phyloP scores from a whole-genome alignment of 2,113 vertebrate genomes.

The Ammospiza caudacuta region DNA sequence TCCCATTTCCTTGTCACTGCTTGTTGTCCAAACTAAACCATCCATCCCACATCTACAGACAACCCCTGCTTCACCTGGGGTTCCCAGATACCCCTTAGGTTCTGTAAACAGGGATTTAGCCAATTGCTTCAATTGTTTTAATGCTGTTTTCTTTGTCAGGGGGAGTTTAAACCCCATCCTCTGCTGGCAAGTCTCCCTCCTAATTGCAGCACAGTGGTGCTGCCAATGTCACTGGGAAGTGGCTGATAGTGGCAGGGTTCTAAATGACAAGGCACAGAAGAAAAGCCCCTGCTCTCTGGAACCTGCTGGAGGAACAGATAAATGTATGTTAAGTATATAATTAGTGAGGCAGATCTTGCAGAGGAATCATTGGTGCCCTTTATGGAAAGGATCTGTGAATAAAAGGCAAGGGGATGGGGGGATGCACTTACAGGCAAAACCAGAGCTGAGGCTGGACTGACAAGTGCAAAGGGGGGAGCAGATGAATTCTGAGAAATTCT shows the following conservation, averaged over 20 bases:
- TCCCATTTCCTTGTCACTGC: neutral
- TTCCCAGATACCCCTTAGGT: neutral
- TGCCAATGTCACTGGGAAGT: neutral
- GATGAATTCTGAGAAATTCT: neutral
- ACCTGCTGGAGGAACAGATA: neutral
- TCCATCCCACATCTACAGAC: neutral
- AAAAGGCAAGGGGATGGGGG: neutral
- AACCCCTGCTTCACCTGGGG: neutral
- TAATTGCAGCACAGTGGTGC: neutral
- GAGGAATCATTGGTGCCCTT: neutral
- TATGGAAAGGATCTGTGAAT: neutral
- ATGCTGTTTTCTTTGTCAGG: neutral
- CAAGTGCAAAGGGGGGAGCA: neutral
- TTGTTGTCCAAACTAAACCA: neutral
- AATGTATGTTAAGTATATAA: neutral
- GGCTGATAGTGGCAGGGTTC: neutral
- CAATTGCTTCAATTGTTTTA: neutral
- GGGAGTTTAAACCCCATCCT: neutral
- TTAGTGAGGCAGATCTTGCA: neutral
- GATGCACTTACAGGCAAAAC: neutral
- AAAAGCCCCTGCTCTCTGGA: slow-evolving; percentile 31
- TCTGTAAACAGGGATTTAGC: neutral
- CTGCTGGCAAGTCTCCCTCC: neutral
- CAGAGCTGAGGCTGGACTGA: neutral
- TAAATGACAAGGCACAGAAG: neutral